Evolutionary conservation across 2,797 vertebrate species (phyloP).

Genomic region (Sebastes cheni): DNA sequence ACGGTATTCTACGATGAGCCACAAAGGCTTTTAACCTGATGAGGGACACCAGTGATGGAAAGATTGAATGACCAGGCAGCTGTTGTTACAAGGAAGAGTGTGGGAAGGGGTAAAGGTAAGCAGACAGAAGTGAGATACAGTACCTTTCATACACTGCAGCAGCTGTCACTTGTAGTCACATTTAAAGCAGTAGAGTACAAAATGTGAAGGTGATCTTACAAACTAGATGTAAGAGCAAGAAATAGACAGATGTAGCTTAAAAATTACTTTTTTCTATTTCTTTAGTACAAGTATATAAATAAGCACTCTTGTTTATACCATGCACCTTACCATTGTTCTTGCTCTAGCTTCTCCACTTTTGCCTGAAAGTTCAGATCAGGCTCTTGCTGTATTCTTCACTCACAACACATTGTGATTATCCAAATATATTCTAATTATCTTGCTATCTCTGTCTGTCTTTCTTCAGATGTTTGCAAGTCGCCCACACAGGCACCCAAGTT

Average conservation of each 20-base stretch:
- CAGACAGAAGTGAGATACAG: not conserved
- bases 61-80: constrained; percentile 17
- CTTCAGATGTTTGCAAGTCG: constrained; percentile 81
- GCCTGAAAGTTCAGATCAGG: not conserved
- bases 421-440: not conserved
- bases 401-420: not conserved
- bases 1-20: constrained; percentile 6
- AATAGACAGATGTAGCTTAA: not conserved
- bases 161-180: not conserved
- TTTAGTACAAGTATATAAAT: not conserved
- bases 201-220: not conserved
- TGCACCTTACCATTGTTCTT: not conserved
- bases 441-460: not conserved
- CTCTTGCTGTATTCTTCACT: not conserved
- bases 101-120: constrained; percentile 67
- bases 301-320: not conserved
- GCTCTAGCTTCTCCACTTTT: not conserved
- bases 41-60: constrained; percentile 51
- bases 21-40: constrained; percentile 10
- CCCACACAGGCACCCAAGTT: constrained; percentile 73
- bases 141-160: not conserved
- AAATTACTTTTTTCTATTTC: not conserved
- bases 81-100: constrained; percentile 43
- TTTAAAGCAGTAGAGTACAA: not conserved
- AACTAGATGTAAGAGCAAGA: not conserved